These are phyloP conservation scores for Tiliacea citrago DNA, from an alignment of 2,888 invertebrate species.

Conservation along the genomic window DNA sequence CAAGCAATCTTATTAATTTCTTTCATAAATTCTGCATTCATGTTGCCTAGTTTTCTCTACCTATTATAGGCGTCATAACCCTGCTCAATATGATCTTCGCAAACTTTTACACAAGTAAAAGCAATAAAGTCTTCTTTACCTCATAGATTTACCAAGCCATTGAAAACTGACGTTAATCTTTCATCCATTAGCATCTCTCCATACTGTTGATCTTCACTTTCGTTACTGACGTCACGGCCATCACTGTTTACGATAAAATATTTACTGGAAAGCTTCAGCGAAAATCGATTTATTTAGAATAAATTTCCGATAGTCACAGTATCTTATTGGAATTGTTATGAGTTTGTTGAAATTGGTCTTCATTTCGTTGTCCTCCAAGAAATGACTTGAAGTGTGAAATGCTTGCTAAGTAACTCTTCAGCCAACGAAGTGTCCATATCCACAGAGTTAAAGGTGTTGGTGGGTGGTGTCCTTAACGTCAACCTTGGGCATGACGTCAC, in stretches of 20 bases:
- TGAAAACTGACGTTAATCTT: slow-evolving; percentile 12
- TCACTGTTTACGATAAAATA: slow-evolving; percentile 14
- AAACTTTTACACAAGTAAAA: no score
- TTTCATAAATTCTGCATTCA: neutral
- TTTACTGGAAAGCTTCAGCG: slow-evolving; percentile 10
- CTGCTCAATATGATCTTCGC: no score
- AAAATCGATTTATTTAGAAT: slow-evolving; percentile 2
- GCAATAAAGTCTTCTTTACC: no score
- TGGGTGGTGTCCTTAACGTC: no score
- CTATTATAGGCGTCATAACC: no score
- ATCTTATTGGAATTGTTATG: neutral
- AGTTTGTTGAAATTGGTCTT: neutral
- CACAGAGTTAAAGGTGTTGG: no score
- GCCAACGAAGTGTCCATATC: no score
- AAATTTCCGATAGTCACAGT: neutral
- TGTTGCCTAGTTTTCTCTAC: no score
- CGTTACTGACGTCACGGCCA: slow-evolving; percentile 43
- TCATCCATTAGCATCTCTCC: slow-evolving; percentile 4
- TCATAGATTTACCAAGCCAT: neutral
- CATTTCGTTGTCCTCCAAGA: neutral
- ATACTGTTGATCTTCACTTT: slow-evolving; percentile 29
- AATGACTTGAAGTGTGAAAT: neutral
- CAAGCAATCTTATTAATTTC: neutral
- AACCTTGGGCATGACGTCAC: no score
- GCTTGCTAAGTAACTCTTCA: neutral